A percentile compares a stretch with the other conserved stretches of the same genome.
phyloP scores from a whole-genome alignment of 2,888 invertebrate genomes.

The Pheosia tremula region DNA sequence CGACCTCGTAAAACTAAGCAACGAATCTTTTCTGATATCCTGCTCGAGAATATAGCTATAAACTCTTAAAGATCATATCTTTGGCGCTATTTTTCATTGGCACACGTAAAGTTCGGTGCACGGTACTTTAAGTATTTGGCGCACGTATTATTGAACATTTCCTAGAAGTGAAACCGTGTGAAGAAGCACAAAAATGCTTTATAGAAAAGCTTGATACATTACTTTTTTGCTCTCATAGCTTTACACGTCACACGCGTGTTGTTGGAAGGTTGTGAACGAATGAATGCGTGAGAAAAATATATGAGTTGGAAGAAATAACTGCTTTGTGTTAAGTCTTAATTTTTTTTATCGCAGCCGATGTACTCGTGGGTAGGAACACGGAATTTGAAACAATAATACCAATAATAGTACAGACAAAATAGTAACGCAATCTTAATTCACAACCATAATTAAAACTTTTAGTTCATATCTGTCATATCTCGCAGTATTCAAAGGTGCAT shows the following conservation, averaged over 20 bases:
- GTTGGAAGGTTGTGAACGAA: background rate
- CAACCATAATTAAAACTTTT: conserved; percentile 14
- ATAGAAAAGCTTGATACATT: conserved; percentile 13
- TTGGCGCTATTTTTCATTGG: conserved; percentile 19
- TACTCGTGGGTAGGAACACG: too few species aligned
- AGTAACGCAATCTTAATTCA: background rate
- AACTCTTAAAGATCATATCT: conserved; percentile 26
- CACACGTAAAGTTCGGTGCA: conserved; percentile 14
- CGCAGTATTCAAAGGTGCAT: conserved; percentile 20
- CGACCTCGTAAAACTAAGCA: conserved; percentile 9
- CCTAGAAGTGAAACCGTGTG: conserved; percentile 21
- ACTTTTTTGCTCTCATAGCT: conserved; percentile 11
- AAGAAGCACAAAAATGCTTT: conserved; percentile 13
- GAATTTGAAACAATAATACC: too few species aligned
- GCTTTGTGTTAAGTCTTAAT: background rate
- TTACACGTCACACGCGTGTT: background rate
- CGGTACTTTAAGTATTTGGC: conserved; percentile 12
- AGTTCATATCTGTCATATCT: conserved; percentile 18
- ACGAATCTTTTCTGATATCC: conserved; percentile 29
- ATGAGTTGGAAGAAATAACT: background rate
- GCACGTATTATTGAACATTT: conserved; percentile 27
- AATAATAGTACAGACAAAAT: too few species aligned
- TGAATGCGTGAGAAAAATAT: conserved; percentile 4
- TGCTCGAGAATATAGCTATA: conserved; percentile 27
- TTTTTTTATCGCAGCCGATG: background rate